These are phyloP conservation scores for Pristionchus fissidentatus DNA, from an alignment of 2,888 invertebrate genomes.

Conservation along the genomic window DNA sequence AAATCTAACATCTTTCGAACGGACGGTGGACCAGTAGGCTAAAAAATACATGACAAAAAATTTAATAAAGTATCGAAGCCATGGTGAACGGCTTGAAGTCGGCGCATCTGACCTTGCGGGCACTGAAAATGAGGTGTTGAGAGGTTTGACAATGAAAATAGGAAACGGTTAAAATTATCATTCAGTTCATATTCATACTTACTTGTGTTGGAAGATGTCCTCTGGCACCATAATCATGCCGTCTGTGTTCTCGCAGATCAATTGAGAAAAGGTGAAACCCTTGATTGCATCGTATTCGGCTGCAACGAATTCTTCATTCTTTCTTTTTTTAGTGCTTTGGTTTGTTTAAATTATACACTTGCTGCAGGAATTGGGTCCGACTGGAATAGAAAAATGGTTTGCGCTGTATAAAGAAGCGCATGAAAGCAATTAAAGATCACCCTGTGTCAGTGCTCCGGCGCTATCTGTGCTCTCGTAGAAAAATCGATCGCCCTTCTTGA, in stretches of 20 bases:
- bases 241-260: slow-evolving; percentile 38
- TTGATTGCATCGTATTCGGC: slow-evolving; percentile 39
- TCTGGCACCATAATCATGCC: slow-evolving; percentile 20
- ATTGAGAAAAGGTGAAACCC: slow-evolving; percentile 13
- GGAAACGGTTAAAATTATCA: too few species aligned
- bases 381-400: too few species aligned
- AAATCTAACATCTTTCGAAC: too few species aligned
- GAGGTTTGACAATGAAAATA: too few species aligned
- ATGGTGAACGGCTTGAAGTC: neutral
- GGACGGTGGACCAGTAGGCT: too few species aligned
- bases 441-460: slow-evolving; percentile 45
- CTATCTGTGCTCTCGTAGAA: slow-evolving; percentile 55
- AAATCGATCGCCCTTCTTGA: slow-evolving; percentile 64
- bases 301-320: neutral
- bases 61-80: neutral
- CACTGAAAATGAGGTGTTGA: slow-evolving; percentile 8
- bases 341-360: too few species aligned
- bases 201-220: slow-evolving; percentile 13
- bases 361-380: too few species aligned
- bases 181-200: too few species aligned
- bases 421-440: slow-evolving; percentile 5
- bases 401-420: neutral
- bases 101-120: neutral
- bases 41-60: too few species aligned
- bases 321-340: too few species aligned